Evolutionary conservation across 2,888 invertebrate species (phyloP).

Genomic region (Muschampia plurimacula): DNA sequence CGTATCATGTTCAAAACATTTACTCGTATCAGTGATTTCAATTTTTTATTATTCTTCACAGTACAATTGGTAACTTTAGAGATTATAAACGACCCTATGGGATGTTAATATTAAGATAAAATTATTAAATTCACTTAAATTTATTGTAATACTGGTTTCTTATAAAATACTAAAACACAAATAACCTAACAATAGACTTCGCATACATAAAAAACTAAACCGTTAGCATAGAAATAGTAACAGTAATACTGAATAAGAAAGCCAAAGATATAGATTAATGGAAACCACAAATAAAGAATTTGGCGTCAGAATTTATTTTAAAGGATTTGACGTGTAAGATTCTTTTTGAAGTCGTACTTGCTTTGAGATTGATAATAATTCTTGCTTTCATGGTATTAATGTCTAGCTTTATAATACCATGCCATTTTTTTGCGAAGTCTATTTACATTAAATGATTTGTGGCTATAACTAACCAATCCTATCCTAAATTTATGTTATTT

Average conservation of each 20-base stretch:
- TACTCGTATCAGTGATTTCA: constrained; percentile 1
- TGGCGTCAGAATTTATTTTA: not conserved
- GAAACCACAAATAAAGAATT: no score
- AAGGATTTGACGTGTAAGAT: no score
- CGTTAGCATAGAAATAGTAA: no score
- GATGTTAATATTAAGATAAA: constrained; percentile 18
- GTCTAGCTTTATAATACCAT: not conserved
- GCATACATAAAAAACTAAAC: not conserved
- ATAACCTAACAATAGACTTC: not conserved
- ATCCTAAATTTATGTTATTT: constrained; percentile 18
- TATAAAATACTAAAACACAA: constrained; percentile 2
- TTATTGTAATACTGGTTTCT: constrained; percentile 20
- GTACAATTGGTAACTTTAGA: constrained; percentile 33
- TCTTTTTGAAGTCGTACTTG: no score
- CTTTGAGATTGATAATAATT: no score
- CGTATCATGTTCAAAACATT: constrained; percentile 33
- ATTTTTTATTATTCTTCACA: not conserved
- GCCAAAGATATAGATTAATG: no score
- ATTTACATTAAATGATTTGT: constrained; percentile 13
- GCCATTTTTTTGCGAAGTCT: not conserved
- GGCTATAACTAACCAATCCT: not conserved
- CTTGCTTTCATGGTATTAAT: not conserved
- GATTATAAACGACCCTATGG: constrained; percentile 26
- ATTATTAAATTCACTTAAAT: constrained; percentile 11
- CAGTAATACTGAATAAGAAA: no score